Base-by-base conservation (phyloP, 2,888 invertebrate species). In the Hemaris fuciformis region DNA sequence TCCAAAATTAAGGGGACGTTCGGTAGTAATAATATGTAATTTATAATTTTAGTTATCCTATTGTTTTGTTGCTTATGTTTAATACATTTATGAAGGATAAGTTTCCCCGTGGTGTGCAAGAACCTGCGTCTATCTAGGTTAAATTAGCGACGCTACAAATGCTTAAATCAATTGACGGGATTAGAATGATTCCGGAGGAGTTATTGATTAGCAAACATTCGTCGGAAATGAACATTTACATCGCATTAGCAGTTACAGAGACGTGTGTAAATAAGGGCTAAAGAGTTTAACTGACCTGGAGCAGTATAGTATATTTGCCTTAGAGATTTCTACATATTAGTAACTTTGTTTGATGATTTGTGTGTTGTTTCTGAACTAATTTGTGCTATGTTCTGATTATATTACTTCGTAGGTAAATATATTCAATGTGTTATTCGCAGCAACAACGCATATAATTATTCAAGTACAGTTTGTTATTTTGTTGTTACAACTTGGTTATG, bases 81-180 rank as follows among this genome's bases (percentile, higher is more conserved):
- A n/a, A n/a, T n/a, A n/a, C n/a, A n/a, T n/a, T n/a, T n/a, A n/a
- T n/a, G n/a, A n/a, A n/a, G n/a, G n/a, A n/a, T n/a, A n/a, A n/a
- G n/a, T n/a, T n/a, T n/a, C n/a, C n/a, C n/a, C n/a, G n/a, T n/a
- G n/a, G n/a, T n/a, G n/a, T n/a, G n/a, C n/a, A n/a, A n/a, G n/a
- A n/a, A n/a, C n/a, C n/a, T n/a, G n/a, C n/a, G n/a, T n/a, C n/a
- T n/a, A n/a, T n/a, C n/a, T n/a, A 64, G 60, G 45, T 60, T 64
- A 48, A 67, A 67, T 68, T 67, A 71, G 65, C 66, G 60, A 64
- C 62, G 62, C 72, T 67, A 70, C 66, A 68, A 75, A 73, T 75
- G 73, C 69, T 66, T 65, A 57, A 64, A 64, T 61, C 64, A 67
- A 72, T 72, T 69, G 67, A 63, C 58, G 60, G 65, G 64, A 25